Percentiles rank a stretch among this genome's conserved stretches.
Evolutionary conservation across 1,140 invertebrate species (phyloP).

Genomic region (Drosophila quadrilineata): DNA sequence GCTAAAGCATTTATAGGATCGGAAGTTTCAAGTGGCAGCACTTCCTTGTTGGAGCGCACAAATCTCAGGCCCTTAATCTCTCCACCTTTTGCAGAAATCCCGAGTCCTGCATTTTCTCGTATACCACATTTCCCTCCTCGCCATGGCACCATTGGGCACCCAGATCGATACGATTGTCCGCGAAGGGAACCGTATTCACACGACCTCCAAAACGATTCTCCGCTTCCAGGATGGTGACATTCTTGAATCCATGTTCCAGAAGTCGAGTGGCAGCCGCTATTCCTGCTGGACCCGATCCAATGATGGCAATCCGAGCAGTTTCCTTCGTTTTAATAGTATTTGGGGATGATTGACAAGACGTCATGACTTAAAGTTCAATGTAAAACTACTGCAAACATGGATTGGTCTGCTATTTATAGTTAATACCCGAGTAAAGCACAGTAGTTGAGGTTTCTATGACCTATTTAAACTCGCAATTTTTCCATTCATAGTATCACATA

Average conservation of each 20-base stretch:
- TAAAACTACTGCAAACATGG: no score
- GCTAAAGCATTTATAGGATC: no score
- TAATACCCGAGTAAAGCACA: no score
- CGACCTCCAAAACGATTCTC: conserved; percentile 87
- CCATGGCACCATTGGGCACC: conserved; percentile 93
- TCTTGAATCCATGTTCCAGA: conserved; percentile 82
- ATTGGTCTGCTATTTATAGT: no score
- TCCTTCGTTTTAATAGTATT: conserved; percentile 38
- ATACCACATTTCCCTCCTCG: conserved; percentile 87
- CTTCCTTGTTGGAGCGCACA: conserved; percentile 70
- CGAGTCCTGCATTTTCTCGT: conserved; percentile 84
- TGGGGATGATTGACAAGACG: no score
- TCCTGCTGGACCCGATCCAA: conserved; percentile 84
- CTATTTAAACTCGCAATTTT: no score
- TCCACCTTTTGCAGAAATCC: conserved; percentile 81
- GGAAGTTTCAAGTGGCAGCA: no score
- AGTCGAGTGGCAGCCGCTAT: conserved; percentile 84
- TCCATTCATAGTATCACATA: no score
- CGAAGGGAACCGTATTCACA: conserved; percentile 84
- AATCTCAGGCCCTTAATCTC: conserved; percentile 60
- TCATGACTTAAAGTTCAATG: no score
- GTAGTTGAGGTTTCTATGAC: no score
- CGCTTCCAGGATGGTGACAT: conserved; percentile 85
- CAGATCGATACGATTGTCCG: conserved; percentile 86
- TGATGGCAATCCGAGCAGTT: conserved; percentile 81